Percentiles rank a stretch among this genome's conserved stretches.
Conservation (phyloP, 2,797 vertebrate species). For the Mustela erminea region DNA sequence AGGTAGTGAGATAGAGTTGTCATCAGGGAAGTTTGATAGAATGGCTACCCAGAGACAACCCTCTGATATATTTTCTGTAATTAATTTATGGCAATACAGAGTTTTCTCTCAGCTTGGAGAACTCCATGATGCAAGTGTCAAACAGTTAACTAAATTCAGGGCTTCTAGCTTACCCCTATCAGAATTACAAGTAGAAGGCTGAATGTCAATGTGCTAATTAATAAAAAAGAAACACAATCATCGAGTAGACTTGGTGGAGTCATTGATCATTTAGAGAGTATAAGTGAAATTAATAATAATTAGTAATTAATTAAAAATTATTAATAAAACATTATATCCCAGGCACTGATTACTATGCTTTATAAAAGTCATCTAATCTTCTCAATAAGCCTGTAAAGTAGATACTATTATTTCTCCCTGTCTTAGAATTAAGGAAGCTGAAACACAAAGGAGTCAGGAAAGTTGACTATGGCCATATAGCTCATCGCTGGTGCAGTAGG, state of each 20-base stretch:
- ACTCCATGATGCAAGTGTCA: not conserved
- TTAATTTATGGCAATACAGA: not conserved
- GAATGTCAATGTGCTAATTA: not conserved
- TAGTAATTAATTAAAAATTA: slow-evolving; percentile 37
- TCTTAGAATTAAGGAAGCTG: slow-evolving; percentile 4
- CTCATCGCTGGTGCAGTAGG: not conserved
- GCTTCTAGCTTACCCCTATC: not conserved
- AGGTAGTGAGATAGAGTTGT: not conserved
- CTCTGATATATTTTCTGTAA: not conserved
- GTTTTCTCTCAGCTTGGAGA: not conserved
- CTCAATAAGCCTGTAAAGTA: not conserved
- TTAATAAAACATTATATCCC: not conserved
- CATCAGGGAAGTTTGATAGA: not conserved
- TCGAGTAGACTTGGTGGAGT: not conserved
- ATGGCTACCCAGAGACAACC: not conserved
- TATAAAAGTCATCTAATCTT: not conserved
- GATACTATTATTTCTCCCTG: not conserved
- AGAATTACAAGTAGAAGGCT: not conserved
- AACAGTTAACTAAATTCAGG: not conserved
- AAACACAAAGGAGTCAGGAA: not conserved
- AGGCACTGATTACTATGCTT: not conserved
- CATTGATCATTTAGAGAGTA: not conserved
- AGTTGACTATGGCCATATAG: not conserved
- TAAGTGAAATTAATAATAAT: not conserved
- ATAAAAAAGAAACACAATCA: not conserved